Evolutionary conservation across 2,797 vertebrate genomes (phyloP).

Genomic region (Ctenosaura bakeri): DNA sequence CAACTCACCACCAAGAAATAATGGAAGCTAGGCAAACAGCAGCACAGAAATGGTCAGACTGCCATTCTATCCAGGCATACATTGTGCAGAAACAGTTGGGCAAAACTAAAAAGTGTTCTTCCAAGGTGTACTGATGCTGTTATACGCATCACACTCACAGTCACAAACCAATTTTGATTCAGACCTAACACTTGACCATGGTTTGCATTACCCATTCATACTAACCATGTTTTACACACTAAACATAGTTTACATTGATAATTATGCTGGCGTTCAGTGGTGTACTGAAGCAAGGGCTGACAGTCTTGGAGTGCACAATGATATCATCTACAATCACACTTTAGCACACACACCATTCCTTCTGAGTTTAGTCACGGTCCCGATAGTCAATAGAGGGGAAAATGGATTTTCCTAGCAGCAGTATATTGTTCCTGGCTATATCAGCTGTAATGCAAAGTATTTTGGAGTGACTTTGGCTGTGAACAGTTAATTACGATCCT

Average conservation of each 20-base stretch:
- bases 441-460: no score
- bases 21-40: background rate
- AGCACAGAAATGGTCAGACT: background rate
- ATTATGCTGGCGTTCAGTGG: background rate
- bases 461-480: no score
- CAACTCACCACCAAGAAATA: background rate
- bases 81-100: conserved; percentile 7
- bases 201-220: background rate
- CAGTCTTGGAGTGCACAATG: no score
- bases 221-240: background rate
- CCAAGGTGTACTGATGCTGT: background rate
- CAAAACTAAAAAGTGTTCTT: background rate
- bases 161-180: background rate
- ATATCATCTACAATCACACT: no score
- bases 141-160: background rate
- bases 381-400: no score
- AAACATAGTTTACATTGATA: background rate
- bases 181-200: background rate
- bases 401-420: no score
- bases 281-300: no score
- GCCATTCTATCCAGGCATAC: background rate
- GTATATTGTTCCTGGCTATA: no score
- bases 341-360: no score
- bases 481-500: no score
- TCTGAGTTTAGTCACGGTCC: no score